Percentiles rank a stretch among this genome's conserved stretches.
These are phyloP conservation scores for Phrynocephalus forsythii DNA, from an alignment of 2,797 vertebrate species.

Conservation along the genomic window DNA sequence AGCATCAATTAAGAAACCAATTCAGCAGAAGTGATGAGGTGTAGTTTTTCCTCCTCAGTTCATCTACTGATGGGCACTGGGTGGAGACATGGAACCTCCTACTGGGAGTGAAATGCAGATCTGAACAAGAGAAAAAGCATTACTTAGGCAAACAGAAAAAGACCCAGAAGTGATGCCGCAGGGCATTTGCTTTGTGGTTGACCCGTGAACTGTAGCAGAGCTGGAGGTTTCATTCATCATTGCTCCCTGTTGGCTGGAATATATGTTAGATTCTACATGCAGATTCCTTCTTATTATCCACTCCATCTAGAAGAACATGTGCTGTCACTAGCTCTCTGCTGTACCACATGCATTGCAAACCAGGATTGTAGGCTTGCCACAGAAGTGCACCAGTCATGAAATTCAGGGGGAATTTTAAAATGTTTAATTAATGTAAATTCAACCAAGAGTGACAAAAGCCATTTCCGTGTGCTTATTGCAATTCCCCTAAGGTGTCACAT, in stretches of 20 bases:
- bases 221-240: neutral
- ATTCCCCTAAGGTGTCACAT: neutral
- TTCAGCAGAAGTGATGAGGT: constrained; percentile 45
- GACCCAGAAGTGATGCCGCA: constrained; percentile 1
- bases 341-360: neutral
- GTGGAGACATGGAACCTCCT: constrained; percentile 16
- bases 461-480: neutral
- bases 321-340: neutral
- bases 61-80: constrained; percentile 49
- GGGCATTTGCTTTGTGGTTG: neutral
- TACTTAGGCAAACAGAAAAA: neutral
- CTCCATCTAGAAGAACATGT: neutral
- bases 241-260: constrained; percentile 41
- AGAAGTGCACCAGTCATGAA: neutral
- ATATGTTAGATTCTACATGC: neutral
- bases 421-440: neutral
- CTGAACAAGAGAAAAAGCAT: neutral
- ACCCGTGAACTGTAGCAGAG: neutral
- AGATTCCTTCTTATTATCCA: accelerated
- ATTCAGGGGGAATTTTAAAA: neutral
- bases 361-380: neutral
- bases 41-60: constrained; percentile 43
- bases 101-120: neutral
- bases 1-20: constrained; percentile 51
- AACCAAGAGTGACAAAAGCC: neutral